Evolutionary conservation across 2,888 invertebrate species (phyloP).

Genomic region (Melipona beecheii): DNA sequence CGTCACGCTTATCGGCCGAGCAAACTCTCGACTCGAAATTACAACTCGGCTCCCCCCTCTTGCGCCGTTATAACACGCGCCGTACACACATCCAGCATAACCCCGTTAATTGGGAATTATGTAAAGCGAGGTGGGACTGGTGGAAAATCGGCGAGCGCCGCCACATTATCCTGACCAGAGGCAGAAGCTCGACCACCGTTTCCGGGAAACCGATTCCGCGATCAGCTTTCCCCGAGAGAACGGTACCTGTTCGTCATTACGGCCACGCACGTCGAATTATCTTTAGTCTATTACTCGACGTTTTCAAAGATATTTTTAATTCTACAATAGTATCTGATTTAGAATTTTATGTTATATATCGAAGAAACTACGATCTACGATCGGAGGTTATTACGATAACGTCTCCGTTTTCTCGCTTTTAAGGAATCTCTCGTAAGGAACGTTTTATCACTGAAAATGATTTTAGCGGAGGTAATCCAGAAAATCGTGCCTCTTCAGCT

Average conservation of each 20-base stretch:
- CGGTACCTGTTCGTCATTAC: constrained; percentile 39
- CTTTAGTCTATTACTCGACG: not conserved
- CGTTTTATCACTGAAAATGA: no score
- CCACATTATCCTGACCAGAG: not conserved
- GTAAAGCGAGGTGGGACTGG: constrained; percentile 36
- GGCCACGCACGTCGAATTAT: constrained; percentile 5
- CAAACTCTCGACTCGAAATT: constrained; percentile 39
- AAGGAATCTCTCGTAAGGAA: no score
- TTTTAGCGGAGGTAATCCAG: no score
- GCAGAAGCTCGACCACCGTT: constrained; percentile 20
- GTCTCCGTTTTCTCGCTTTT: no score
- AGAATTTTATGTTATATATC: no score
- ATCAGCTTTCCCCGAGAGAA: constrained; percentile 52
- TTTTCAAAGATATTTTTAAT: no score
- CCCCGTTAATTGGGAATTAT: constrained; percentile 65
- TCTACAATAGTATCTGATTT: no score
- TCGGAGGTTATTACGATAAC: no score
- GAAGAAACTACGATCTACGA: no score
- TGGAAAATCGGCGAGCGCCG: constrained; percentile 22
- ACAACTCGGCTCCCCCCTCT: constrained; percentile 48
- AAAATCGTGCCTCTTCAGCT: no score
- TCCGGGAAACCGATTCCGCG: constrained; percentile 45
- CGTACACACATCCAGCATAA: constrained; percentile 38
- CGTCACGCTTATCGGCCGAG: constrained; percentile 34
- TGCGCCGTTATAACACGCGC: constrained; percentile 56